phyloP scores from a whole-genome alignment of 2,888 invertebrate genomes.

The Eupeodes luniger region DNA sequence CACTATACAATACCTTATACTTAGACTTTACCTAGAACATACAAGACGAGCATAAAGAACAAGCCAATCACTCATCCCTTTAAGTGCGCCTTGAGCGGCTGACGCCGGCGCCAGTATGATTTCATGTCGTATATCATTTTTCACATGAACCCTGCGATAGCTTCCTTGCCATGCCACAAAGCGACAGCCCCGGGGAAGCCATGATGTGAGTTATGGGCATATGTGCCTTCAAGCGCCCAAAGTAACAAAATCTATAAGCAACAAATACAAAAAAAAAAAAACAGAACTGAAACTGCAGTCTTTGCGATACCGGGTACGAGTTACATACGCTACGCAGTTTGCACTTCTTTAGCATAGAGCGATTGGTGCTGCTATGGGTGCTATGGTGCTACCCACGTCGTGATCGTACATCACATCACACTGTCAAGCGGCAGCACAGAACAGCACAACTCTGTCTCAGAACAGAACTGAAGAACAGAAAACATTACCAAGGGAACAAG shows the following conservation, averaged over 20 bases:
- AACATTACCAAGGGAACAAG: slow-evolving; percentile 59
- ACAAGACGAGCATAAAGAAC: slow-evolving; percentile 54
- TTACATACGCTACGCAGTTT: slow-evolving; percentile 50
- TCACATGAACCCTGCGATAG: slow-evolving; percentile 68
- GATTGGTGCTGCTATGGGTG: slow-evolving; percentile 21
- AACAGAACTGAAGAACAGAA: slow-evolving; percentile 34
- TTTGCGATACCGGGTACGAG: background rate
- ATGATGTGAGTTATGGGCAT: slow-evolving; percentile 71
- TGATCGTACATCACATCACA: slow-evolving; percentile 74
- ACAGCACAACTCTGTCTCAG: background rate
- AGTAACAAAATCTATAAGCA: slow-evolving; percentile 36
- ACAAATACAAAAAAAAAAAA: slow-evolving; percentile 47
- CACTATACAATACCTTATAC: background rate
- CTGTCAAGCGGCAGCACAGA: slow-evolving; percentile 62
- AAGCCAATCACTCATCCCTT: slow-evolving; percentile 75
- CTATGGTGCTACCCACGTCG: slow-evolving; percentile 65
- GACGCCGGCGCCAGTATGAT: slow-evolving; percentile 74
- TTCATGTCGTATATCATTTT: slow-evolving; percentile 74
- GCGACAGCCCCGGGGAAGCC: slow-evolving; percentile 33
- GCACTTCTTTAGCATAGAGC: slow-evolving; percentile 66
- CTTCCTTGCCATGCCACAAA: slow-evolving; percentile 44
- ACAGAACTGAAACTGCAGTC: slow-evolving; percentile 45
- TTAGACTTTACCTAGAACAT: slow-evolving; percentile 11
- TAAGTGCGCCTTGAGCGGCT: slow-evolving; percentile 71
- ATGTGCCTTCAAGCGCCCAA: slow-evolving; percentile 31